Base-by-base conservation (phyloP, 2,888 invertebrate genomes). In the Epinotia bilunana region DNA sequence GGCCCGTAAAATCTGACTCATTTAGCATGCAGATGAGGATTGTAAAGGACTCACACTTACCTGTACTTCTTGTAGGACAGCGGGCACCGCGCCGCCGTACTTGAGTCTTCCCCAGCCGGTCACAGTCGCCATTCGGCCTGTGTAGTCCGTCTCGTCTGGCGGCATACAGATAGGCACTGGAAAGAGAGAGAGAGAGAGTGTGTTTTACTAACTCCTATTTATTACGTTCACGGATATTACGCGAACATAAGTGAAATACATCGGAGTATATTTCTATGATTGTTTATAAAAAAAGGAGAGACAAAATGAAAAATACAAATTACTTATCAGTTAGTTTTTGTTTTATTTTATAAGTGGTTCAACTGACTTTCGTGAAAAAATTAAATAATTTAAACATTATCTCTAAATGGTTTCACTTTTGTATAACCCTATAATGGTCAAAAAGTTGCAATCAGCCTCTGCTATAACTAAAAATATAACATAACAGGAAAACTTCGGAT, bases 31-130 rank as follows among this genome's bases (percentile, higher is more conserved):
- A 99, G 88, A 98, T 98, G 33, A 98, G 98, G 57, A 98, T 98
- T 39, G 16, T 4, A 49, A 16, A 49, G 0, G 49, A 16, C n/a
- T 53, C 53, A 53, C 53, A 53, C 53, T 61, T 81, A 95, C 95
- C 95, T 97, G 96, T 1, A 98, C 98, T 94, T 98, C 98, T 89
- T 98, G 98, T 43, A 98, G 91, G 3, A 98, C 96, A 5, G 97
- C 97, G 0, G 98, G 98, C 2, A 98, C 98, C 13, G 97, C 97
- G 16, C 98, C 98, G 12, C 97, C 97, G 85, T 98, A 98, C 89
- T 97, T 98, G 58, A 98, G 95, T 18, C 98, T 95, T 0, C 98
- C 98, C 98, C 98, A 98, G 1, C 98, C 98, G 0, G 98, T 98
- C 3, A 98, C 98, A 0, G 97, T 97, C 0, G 98, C 98, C 95